Conservation (phyloP, 2,113 vertebrate genomes). For the Pyrgilauda ruficollis region DNA sequence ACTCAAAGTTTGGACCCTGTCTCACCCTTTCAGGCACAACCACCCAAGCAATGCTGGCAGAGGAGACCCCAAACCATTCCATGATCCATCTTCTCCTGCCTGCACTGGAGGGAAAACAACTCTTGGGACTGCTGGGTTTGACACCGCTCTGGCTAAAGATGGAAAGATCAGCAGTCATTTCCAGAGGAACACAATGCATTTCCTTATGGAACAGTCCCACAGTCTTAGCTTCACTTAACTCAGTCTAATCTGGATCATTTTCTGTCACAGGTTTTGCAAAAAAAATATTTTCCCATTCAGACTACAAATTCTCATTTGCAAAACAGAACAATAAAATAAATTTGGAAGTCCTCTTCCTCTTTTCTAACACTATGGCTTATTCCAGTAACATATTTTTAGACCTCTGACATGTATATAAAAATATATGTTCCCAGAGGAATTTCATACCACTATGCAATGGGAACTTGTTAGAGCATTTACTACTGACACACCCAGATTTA, state of each 20-base stretch:
- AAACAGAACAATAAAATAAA: slow-evolving; percentile 1
- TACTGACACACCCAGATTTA: slow-evolving; percentile 54
- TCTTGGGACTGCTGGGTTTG: neutral
- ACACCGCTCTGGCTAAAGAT: neutral
- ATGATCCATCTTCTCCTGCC: neutral
- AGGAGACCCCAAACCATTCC: neutral
- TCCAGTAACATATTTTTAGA: slow-evolving; percentile 22
- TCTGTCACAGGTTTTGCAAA: neutral
- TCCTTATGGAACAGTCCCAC: neutral
- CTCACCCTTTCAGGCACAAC: neutral
- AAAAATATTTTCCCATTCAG: neutral
- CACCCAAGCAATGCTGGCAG: neutral
- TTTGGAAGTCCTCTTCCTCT: neutral
- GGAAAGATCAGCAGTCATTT: neutral
- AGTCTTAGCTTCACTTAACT: neutral
- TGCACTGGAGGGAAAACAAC: neutral
- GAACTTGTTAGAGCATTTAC: slow-evolving; percentile 31
- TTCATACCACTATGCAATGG: neutral
- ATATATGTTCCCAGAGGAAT: slow-evolving; percentile 39
- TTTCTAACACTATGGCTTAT: neutral
- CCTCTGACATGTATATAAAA: slow-evolving; percentile 21
- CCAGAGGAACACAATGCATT: neutral
- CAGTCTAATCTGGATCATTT: neutral
- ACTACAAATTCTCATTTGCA: neutral
- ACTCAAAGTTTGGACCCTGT: neutral